A percentile compares a stretch with the other conserved stretches of the same genome.
phyloP scores from a whole-genome alignment of 2,888 invertebrate genomes.

The Deilephila porcellus region DNA sequence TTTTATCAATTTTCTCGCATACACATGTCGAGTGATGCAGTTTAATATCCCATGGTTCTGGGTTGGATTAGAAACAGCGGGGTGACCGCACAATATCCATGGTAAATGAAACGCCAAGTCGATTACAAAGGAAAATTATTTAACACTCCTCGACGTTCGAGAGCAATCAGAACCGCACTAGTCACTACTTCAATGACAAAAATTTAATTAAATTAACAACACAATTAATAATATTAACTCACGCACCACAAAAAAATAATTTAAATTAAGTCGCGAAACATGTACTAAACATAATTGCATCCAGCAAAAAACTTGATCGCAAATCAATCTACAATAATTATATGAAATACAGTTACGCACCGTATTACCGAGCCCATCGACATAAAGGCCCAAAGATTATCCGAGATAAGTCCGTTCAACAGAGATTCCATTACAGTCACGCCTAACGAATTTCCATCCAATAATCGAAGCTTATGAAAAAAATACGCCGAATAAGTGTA shows the following conservation, averaged over 20 bases:
- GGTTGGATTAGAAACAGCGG: constrained; percentile 52
- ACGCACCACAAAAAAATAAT: neutral
- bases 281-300: neutral
- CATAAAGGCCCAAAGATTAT: constrained; percentile 26
- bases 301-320: neutral
- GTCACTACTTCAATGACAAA: too few species aligned
- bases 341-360: neutral
- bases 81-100: constrained; percentile 37
- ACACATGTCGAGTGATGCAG: neutral
- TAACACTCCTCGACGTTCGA: constrained; percentile 37
- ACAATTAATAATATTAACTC: neutral
- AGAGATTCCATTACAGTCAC: constrained; percentile 28
- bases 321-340: constrained; percentile 4
- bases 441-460: constrained; percentile 33
- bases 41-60: constrained; percentile 40
- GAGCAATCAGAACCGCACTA: neutral
- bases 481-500: constrained; percentile 21
- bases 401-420: constrained; percentile 28
- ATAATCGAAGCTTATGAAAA: constrained; percentile 29
- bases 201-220: neutral
- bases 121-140: constrained; percentile 54
- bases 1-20: neutral
- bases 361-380: constrained; percentile 26
- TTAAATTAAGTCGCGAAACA: neutral
- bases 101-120: constrained; percentile 51